Evolutionary conservation across 2,797 vertebrate genomes (phyloP).

Genomic region (Columba guinea): DNA sequence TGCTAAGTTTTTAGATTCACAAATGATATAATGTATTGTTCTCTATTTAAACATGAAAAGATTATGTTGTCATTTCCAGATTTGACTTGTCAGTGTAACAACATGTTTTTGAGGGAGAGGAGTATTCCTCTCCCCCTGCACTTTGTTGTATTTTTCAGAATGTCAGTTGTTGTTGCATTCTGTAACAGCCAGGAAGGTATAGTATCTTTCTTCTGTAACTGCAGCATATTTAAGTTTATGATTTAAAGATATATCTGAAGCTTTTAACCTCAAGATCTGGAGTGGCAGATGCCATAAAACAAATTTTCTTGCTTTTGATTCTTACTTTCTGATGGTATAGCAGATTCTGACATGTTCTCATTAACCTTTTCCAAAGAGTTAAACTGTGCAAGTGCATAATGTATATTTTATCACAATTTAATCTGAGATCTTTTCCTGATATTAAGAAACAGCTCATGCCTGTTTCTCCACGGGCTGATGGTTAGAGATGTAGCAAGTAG

Average conservation of each 20-base stretch:
- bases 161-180: conserved; percentile 60
- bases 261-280: conserved; percentile 68
- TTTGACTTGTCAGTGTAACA: conserved; percentile 58
- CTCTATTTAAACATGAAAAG: conserved; percentile 58
- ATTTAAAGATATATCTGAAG: conserved; percentile 64
- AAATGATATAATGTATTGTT: conserved; percentile 66
- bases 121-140: conserved; percentile 26
- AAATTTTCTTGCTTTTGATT: conserved; percentile 58
- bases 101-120: conserved; percentile 52
- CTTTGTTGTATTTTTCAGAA: conserved; percentile 62
- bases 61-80: conserved; percentile 63
- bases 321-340: conserved; percentile 55
- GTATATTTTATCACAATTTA: conserved; percentile 70
- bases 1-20: conserved; percentile 39
- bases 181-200: conserved; percentile 58
- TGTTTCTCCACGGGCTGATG: conserved; percentile 58
- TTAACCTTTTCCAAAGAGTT: conserved; percentile 71
- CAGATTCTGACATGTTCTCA: conserved; percentile 70
- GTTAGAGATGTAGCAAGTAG: conserved; percentile 64
- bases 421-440: conserved; percentile 49
- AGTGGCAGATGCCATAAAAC: conserved; percentile 66
- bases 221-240: conserved; percentile 43
- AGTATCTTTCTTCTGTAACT: conserved; percentile 47
- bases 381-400: conserved; percentile 62
- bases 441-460: conserved; percentile 63